Evolutionary conservation across 2,797 vertebrate genomes (phyloP), one percentile per base, ranked within the genome.

Genomic region (Rhodeus uyekii): DNA sequence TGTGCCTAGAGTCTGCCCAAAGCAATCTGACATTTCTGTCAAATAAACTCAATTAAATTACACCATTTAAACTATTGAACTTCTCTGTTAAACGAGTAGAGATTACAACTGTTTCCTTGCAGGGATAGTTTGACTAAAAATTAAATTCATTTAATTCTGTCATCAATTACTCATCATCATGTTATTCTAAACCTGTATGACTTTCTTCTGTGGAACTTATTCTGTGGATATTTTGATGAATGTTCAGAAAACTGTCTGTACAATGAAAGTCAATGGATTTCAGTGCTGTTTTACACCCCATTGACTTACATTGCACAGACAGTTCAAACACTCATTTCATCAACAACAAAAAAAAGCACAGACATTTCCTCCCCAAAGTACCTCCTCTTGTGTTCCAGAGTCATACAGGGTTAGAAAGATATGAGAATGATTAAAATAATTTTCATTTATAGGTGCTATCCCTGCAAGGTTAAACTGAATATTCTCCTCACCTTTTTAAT

Each of bases 401-500:
- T 74, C 3, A 74, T 16, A 24, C 48, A 16, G 32, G 7, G 12
- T 55, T n/a, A 34, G 22, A 74, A 38, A 36, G 32, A 73, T 4
- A 18, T 63, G 60, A 63, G 29, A 34, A 34, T 18, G 16, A 63
- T 18, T 63, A 53, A 55, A n/a, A 16, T 55, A 8, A 27, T 38
- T 58, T 39, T 14, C 3, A n/a, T 36, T 50, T 72, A 50, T 55
- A 8, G 10, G 7, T 38, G n/a, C 53, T 19, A 53, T 39, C 14
- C 55, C 44, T 74, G 60, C 19, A 53, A 36, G 71, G 42, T 78
- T 72, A 82, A 64, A 69, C 60, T 53, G 8, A 78, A 68, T 38
- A 24, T 24, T 69, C 19, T 58, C 38, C 3, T 44, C 13, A 34
- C 5, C 36, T 16, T 58, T 55, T 60, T 79, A 48, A 29, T 24